Evolutionary conservation across 1,140 invertebrate species (phyloP).

Genomic region (Pseudomyrmex flavicornis): DNA sequence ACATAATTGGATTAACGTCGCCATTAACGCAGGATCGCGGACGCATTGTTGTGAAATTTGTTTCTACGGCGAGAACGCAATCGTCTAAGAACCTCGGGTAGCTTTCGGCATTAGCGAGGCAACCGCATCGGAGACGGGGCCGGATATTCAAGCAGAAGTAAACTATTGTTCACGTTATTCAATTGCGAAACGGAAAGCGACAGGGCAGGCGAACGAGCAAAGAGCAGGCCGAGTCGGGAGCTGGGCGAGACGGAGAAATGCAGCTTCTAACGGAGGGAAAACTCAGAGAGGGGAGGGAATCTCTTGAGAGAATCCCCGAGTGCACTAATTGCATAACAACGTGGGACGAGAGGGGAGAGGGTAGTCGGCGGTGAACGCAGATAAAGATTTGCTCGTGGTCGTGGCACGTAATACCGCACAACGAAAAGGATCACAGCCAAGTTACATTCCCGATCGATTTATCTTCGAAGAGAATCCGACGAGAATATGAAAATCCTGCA

Average conservation of each 20-base stretch:
- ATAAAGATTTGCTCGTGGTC: constrained; percentile 35
- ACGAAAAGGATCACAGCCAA: constrained; percentile 29
- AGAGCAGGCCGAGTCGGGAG: constrained; percentile 47
- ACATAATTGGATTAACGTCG: constrained; percentile 23
- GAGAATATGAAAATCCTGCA: not conserved
- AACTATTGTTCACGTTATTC: constrained; percentile 77
- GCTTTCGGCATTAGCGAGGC: constrained; percentile 42
- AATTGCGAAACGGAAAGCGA: constrained; percentile 72
- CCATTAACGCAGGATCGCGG: constrained; percentile 21
- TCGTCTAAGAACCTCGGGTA: constrained; percentile 37
- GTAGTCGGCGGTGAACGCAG: not conserved
- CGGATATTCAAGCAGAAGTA: constrained; percentile 72
- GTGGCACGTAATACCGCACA: constrained; percentile 28
- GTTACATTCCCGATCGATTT: constrained; percentile 29
- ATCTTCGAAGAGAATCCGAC: constrained; percentile 6
- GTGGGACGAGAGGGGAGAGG: not conserved
- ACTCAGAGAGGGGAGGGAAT: constrained; percentile 61
- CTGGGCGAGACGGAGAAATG: constrained; percentile 62
- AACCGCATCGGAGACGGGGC: constrained; percentile 14
- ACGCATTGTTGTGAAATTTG: constrained; percentile 37
- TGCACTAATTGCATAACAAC: constrained; percentile 79
- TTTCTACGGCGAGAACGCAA: constrained; percentile 11
- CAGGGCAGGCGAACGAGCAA: constrained; percentile 61
- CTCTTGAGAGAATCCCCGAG: constrained; percentile 71
- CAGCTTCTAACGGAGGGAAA: constrained; percentile 60